Evolutionary conservation across 2,113 vertebrate species (phyloP), one percentile per base, ranked within the genome.

Genomic region (Bubo bubo): DNA sequence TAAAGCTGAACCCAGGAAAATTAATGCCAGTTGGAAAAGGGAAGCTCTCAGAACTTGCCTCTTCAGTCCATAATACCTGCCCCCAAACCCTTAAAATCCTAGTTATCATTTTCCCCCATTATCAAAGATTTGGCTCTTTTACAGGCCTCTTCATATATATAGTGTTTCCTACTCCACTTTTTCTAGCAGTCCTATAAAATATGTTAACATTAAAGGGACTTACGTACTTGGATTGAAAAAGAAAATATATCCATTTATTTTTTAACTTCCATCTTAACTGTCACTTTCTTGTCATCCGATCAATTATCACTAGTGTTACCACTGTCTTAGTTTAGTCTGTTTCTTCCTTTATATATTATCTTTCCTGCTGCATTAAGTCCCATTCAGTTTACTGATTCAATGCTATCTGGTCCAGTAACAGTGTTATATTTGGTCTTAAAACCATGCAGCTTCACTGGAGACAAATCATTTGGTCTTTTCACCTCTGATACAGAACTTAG

Each of bases 1-100:
- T 95, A 84, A 95, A 95, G 93, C 96, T 93, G 74, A 95, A 94
- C 94, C 86, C 84, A 87, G 91, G 84, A 93, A 95, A 95, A 97
- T 95, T 88, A 91, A 79, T 94, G 89, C 70, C 80, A 21, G 88
- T 93, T 95, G 89, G 73, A 96, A 95, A 94, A 91, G 17, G 32
- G 23, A 96, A 95, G 74, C 95, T 92, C 86, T 96, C 75, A 95
- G 64, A 95, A 97, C 89, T 95, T 97, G 88, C 80, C 83, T 95
- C 60, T 96, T 94, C 91, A 81, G 34, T 79, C 62, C 35, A 12
- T 82, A 86, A 84, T 97, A 97, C 91, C 91, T 97, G 84, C 93
- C 77, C 53, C 43, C 66, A 94, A 96, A 68, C 84, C 71, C 73
- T 79, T 87, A 77, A 95, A 96, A 93, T 91, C 66, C 66, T 80